Base-by-base conservation (phyloP, 2,797 vertebrate genomes). In the Vireo griseus region DNA sequence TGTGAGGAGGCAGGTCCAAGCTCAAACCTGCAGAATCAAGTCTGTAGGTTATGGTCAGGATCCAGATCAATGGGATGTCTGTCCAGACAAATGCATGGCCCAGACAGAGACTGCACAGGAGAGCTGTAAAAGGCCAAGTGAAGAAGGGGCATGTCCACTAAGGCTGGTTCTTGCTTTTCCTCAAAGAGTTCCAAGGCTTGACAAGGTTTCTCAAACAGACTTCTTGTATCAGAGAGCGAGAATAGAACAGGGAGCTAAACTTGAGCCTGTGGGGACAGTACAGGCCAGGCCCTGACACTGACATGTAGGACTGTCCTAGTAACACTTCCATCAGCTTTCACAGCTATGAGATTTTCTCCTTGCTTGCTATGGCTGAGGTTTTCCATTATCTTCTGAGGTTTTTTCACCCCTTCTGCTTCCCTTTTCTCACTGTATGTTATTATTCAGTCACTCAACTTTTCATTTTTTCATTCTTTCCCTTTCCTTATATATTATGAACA, bases 31-130 rank as follows among this genome's bases (percentile, higher is more conserved):
- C 48, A 81, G 54, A 74, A 51, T 52, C 21, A 47, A 35, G 24
- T 39, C 33, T 69, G 37, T 22, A 51, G 33, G 28, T 66, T 47
- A 71, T 47, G 20, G 19, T 63, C 16, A 54, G 65, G 55, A 31
- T 54, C 24, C 51, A 66, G 28, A 42, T 57, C 0, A 5, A 16
- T 20, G 42, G 39, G 22, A 45, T 58, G 29, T 19, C 13, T 16
- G 5, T 44, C 29, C 48, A 74, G 55, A 17, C 11, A 28, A 22
- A 66, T 39, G 6, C n/a, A 26, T 9, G 13, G 45, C 26, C 72
- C 26, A 37, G 66, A 15, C 18, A 11, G 28, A 67, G 17, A 47
- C n/a, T 0, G 2, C 0, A 0, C 10, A 29, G 8, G 16, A 78
- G 11, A 75, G 6, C 28, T 68, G 51, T 35, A 45, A 44, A 62